phyloP scores from a whole-genome alignment of 2,797 vertebrate species.

The Hipposideros larvatus region DNA sequence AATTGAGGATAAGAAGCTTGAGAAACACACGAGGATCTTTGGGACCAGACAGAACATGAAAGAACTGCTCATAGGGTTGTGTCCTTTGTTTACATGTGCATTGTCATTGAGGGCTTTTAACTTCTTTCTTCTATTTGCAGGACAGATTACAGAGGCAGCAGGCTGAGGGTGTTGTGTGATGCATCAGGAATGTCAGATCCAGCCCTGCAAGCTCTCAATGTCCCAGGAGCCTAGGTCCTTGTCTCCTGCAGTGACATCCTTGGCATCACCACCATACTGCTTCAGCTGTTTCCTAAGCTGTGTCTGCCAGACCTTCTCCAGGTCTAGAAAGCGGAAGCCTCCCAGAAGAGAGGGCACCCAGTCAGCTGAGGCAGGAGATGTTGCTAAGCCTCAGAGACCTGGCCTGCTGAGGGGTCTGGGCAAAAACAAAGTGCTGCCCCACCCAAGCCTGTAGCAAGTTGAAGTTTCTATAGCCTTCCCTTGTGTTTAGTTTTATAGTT shows the following conservation, averaged over 20 bases:
- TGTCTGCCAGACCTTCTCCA: conserved; percentile 36
- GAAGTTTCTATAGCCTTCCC: background rate
- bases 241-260: background rate
- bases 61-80: background rate
- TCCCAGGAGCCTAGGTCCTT: background rate
- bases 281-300: background rate
- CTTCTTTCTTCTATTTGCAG: conserved; percentile 23
- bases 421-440: background rate
- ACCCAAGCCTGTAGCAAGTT: background rate
- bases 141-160: background rate
- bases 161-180: background rate
- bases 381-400: background rate
- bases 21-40: background rate
- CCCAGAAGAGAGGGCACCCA: background rate
- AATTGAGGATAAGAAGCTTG: background rate
- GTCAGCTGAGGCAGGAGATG: background rate
- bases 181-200: background rate
- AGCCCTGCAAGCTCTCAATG: background rate
- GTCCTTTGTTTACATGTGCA: background rate
- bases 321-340: background rate
- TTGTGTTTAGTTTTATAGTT: background rate
- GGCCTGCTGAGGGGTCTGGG: background rate
- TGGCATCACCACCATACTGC: background rate
- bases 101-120: background rate
- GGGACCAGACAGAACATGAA: background rate